A percentile compares a stretch with the other conserved stretches of the same genome.
These are phyloP conservation scores for Rhizomys pruinosus DNA, from an alignment of 2,113 vertebrate genomes.

Conservation along the genomic window DNA sequence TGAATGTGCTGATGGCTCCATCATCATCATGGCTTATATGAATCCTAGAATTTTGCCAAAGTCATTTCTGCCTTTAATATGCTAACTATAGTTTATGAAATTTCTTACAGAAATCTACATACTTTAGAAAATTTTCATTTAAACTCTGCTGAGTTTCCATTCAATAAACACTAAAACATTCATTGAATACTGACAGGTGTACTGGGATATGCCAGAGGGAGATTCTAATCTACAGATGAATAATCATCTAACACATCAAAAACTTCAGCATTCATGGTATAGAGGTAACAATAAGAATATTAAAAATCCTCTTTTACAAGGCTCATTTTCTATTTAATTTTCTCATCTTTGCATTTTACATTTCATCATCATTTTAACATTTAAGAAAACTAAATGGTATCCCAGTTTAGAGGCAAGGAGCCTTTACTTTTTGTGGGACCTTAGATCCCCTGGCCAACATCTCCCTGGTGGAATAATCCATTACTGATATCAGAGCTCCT, in stretches of 20 bases:
- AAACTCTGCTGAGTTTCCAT: not conserved
- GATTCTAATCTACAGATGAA: not conserved
- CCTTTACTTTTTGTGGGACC: too few relatives aligned
- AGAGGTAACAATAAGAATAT: not conserved
- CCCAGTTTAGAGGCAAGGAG: too few relatives aligned
- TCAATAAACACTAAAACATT: not conserved
- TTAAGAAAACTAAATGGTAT: too few relatives aligned
- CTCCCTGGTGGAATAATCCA: too few relatives aligned
- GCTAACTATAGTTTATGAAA: not conserved
- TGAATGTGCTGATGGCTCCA: not conserved
- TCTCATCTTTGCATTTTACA: conserved; percentile 32
- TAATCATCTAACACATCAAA: not conserved
- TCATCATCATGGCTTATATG: not conserved
- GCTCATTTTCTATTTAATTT: not conserved
- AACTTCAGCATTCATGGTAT: not conserved
- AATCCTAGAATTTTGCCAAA: not conserved
- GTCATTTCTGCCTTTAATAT: not conserved
- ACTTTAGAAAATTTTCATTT: not conserved
- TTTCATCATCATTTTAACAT: conserved; percentile 28
- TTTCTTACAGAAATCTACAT: not conserved
- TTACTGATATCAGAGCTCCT: too few relatives aligned
- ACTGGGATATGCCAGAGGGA: not conserved
- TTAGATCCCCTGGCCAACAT: too few relatives aligned
- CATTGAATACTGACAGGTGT: not conserved
- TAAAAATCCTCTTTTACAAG: not conserved